Evolutionary conservation across 1,140 invertebrate genomes (phyloP), one percentile per base, ranked within the genome.

Genomic region (Dendrolimus kikuchii): DNA sequence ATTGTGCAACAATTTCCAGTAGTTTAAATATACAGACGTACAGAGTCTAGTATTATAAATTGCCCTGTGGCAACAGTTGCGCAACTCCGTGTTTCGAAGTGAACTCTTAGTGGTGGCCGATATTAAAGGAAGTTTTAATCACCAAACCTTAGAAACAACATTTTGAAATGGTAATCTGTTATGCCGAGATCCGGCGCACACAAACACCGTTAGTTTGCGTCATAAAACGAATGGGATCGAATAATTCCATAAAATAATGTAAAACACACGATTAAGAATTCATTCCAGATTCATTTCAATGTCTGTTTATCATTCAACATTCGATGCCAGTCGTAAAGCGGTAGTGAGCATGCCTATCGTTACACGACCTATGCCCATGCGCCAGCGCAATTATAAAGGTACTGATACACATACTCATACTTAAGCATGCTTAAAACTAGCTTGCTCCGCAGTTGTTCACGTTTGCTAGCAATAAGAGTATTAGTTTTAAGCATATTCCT

Each of bases 291-390:
- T 49, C 52, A 46, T 59, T 65, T 56, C 59, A 46, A 57, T 54
- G 59, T 64, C 56, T 61, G 59, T 57, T 65, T 62, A 65, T 56
- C 53, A 62, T 62, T 59, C 51, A 46, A 43, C 10, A 38, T 51
- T 49, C 38, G 52, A 46, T 44, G 52, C 42, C 39, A 44, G 39
- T 42, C 46, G 49, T 51, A 52, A 58, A 62, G 48, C 51, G 57
- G 56, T 47, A 59, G 48, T 53, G 53, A 23, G 36, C 37, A 55
- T 6, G 51, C 40, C 46, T 49, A 64, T 64, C 62, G 64, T 62
- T 66, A 58, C 64, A 60, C 64, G 60, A 59, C 54, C 55, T 36
- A 58, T 46, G 53, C 52, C 53, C 51, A 53, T 58, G 53, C 53
- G 23, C 23, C 23, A 23, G 23, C 23, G 42, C 57, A 53, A 59